phyloP scores from a whole-genome alignment of 2,888 invertebrate genomes.

The Cinara cedri region DNA sequence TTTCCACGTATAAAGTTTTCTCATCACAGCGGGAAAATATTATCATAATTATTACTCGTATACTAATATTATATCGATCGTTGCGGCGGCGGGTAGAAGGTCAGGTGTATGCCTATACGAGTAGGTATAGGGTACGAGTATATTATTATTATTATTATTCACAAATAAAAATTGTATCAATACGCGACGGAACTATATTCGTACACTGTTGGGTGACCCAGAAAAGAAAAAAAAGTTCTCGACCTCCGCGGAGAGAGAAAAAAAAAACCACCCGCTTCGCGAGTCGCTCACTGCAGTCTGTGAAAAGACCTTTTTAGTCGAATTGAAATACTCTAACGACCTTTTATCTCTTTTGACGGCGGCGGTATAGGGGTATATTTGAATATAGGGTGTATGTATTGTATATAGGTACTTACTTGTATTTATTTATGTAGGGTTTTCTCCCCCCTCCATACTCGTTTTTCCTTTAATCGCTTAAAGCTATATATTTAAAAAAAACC shows the following conservation, averaged over 20 bases:
- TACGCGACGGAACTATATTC: neutral
- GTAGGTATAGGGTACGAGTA: too few species aligned
- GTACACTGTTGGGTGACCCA: neutral
- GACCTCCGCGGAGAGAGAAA: neutral
- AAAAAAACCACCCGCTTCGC: neutral
- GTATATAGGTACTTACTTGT: neutral
- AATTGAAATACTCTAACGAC: slow-evolving; percentile 41
- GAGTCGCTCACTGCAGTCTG: neutral
- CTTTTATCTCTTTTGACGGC: slow-evolving; percentile 19
- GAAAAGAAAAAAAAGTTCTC: slow-evolving; percentile 16
- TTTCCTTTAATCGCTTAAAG: slow-evolving; percentile 29
- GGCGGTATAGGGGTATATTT: neutral
- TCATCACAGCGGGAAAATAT: slow-evolving; percentile 4
- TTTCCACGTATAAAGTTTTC: neutral
- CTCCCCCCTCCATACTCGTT: too few species aligned
- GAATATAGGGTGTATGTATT: too few species aligned
- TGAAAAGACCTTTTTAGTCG: slow-evolving; percentile 13
- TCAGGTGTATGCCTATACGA: too few species aligned
- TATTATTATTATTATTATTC: too few species aligned
- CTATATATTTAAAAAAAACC: neutral
- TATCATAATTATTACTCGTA: neutral
- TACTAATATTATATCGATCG: slow-evolving; percentile 25
- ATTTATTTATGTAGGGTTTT: neutral
- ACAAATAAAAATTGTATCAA: slow-evolving; percentile 28
- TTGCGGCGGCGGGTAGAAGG: neutral